Conservation (phyloP, 2,797 vertebrate genomes). For the Bradypodion pumilum region DNA sequence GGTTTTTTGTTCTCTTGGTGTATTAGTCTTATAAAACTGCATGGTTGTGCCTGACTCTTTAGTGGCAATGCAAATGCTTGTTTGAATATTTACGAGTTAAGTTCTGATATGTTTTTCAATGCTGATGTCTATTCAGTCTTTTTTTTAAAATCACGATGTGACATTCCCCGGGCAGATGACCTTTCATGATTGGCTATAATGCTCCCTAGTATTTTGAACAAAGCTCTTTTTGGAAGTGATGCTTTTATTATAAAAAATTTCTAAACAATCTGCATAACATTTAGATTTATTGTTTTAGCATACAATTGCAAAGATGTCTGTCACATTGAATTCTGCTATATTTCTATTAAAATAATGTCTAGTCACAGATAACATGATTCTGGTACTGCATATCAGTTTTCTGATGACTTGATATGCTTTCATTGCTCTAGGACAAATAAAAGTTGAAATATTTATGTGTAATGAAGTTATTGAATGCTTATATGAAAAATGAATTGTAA, state of each 20-base stretch:
- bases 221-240: constrained; percentile 34
- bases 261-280: neutral
- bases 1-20: constrained; percentile 38
- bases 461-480: constrained; percentile 17
- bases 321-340: neutral
- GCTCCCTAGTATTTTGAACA: constrained; percentile 33
- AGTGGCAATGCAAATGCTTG: constrained; percentile 15
- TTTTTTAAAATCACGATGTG: constrained; percentile 17
- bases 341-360: neutral
- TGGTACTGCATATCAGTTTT: constrained; percentile 17
- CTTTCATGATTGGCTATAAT: neutral
- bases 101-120: constrained; percentile 39
- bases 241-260: constrained; percentile 43
- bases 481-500: neutral
- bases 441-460: neutral
- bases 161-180: constrained; percentile 20
- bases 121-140: constrained; percentile 10
- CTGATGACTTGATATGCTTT: constrained; percentile 18
- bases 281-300: constrained; percentile 1
- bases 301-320: constrained; percentile 8
- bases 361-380: neutral
- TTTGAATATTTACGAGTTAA: constrained; percentile 21
- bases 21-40: constrained; percentile 21
- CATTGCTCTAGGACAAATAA: constrained; percentile 24
- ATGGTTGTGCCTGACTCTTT: constrained; percentile 9